Base-by-base conservation (phyloP, 1,140 invertebrate species). In the Globodera ellingtonae region DNA sequence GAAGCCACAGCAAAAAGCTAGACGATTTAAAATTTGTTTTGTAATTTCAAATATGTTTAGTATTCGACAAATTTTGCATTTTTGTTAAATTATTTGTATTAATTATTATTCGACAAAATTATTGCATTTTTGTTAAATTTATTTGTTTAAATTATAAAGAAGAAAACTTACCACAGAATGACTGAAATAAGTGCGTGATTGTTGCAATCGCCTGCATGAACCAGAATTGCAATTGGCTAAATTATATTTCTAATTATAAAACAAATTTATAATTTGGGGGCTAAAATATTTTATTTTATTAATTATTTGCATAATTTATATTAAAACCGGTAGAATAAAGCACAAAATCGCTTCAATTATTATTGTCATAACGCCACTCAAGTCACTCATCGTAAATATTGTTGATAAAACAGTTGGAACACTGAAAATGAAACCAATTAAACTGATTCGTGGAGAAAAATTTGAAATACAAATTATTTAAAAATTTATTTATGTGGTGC, bases 1-100 rank as follows among this genome's bases (percentile, higher is more conserved):
- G 71, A 35, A 72, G 56, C 56, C 56, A 62, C 56, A 62, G 15
- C 56, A 62, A 62, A 62, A 62, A 62, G 5, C 56, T 62, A 62
- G 18, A 62, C 35, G 35, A 35, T 35, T 35, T 35, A 35, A 35
- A 35, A 35, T 35, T 35, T 15, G 18, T 15, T 62, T n/a, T 62
- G 1, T 62, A 62, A 62, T 18, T 52, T 52, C 0, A 52, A 7
- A 50, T n/a, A 7, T 50, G 48, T 10, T 50, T 50, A 7, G 1
- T 50, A 50, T 50, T 50, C 6, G 10, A 10, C 48, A 7, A 62
- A 18, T 62, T 62, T 35, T 35, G 35, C 35, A 35, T 35, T 2
- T 24, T 35, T 35, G 35, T 35, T 35, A 35, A 35, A 35, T 35
- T 35, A 35, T 35, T 35, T 35, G 35, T 35, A 3, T 35, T 2